Percentiles rank a stretch among this genome's conserved stretches.
phyloP scores from a whole-genome alignment of 2,113 vertebrate species.

The Smithornis capensis region DNA sequence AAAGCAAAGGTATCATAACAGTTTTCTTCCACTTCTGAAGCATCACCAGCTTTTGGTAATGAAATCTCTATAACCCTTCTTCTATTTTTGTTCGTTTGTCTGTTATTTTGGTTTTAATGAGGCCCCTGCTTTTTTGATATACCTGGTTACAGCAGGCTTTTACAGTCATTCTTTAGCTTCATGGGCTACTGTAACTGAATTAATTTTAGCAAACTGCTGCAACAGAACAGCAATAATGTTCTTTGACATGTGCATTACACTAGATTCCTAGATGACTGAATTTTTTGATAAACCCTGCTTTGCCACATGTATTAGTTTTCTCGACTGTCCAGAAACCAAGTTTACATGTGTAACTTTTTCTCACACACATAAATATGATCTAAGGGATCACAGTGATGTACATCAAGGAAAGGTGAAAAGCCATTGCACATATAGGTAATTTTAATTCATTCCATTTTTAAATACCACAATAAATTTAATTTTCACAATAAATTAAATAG shows the following conservation, averaged over 20 bases:
- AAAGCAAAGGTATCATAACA: background rate
- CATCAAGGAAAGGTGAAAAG: constrained; percentile 24
- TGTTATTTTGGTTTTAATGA: background rate
- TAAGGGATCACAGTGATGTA: background rate
- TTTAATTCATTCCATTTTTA: constrained; percentile 86
- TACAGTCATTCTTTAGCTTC: background rate
- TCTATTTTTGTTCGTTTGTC: background rate
- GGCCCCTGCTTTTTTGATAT: background rate
- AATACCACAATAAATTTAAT: constrained; percentile 86
- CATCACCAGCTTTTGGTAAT: background rate
- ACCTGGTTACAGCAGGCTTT: background rate
- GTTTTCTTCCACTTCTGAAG: constrained; percentile 21
- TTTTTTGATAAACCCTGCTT: constrained; percentile 14
- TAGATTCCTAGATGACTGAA: constrained; percentile 2
- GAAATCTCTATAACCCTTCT: background rate
- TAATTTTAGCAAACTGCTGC: constrained; percentile 13
- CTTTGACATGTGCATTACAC: background rate
- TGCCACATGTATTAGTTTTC: background rate
- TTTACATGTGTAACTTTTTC: background rate
- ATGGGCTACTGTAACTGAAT: background rate
- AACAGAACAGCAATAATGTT: background rate
- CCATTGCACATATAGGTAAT: constrained; percentile 72
- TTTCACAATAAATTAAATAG: constrained; percentile 87
- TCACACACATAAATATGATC: background rate
- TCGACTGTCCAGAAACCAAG: background rate